A percentile compares a stretch with the other conserved stretches of the same genome.
phyloP scores from a whole-genome alignment of 2,888 invertebrate species.

The Rotaria macrura region DNA sequence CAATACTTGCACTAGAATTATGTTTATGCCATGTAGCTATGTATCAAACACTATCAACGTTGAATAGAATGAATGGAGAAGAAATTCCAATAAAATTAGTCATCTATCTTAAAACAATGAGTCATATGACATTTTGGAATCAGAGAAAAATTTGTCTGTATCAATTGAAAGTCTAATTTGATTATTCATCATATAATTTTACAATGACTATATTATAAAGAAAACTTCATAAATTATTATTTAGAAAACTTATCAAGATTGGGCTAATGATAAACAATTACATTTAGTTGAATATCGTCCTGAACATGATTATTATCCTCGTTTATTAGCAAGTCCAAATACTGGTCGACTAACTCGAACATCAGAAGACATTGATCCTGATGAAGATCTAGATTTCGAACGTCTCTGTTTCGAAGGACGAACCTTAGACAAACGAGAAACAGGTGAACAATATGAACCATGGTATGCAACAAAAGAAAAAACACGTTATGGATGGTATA shows the following conservation, averaged over 20 bases:
- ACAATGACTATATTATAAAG: too few relatives aligned
- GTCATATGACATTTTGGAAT: too few relatives aligned
- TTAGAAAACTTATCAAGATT: constrained; percentile 28
- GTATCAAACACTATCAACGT: too few relatives aligned
- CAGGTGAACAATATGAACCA: background rate
- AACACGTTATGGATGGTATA: constrained; percentile 9
- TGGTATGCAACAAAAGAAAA: constrained; percentile 9
- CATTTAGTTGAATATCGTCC: constrained; percentile 33
- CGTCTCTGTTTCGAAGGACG: constrained; percentile 4
- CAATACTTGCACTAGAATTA: too few relatives aligned
- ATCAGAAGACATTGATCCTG: background rate
- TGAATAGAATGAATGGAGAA: too few relatives aligned
- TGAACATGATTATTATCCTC: constrained; percentile 28
- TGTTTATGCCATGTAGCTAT: too few relatives aligned
- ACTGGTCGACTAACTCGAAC: background rate
- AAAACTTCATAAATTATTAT: too few relatives aligned
- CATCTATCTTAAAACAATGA: too few relatives aligned
- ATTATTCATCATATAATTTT: too few relatives aligned
- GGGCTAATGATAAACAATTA: constrained; percentile 29
- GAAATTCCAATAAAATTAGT: too few relatives aligned
- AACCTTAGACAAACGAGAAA: background rate
- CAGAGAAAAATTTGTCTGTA: too few relatives aligned
- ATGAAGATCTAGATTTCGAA: constrained; percentile 16
- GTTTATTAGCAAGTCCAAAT: constrained; percentile 24
- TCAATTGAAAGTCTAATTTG: too few relatives aligned